Conservation (phyloP, 2,888 invertebrate genomes). For the Andrena flavipes region DNA sequence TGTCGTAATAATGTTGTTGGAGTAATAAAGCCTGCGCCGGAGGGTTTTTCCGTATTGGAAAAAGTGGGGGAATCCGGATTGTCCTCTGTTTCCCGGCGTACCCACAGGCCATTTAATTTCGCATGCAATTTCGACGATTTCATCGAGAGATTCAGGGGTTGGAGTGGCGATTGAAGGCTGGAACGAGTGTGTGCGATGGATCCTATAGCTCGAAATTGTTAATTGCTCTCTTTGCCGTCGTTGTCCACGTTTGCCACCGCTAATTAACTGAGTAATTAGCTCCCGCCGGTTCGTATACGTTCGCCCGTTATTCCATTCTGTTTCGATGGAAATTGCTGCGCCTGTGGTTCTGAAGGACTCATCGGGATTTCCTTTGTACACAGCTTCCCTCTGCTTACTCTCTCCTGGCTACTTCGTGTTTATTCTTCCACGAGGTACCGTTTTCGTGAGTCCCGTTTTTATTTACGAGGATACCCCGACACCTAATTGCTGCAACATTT, state of each 20-base stretch:
- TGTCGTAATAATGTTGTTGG: background rate
- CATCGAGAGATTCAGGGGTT: background rate
- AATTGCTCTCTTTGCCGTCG: slow-evolving; percentile 2
- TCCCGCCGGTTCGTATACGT: background rate
- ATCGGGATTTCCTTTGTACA: background rate
- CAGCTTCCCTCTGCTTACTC: background rate
- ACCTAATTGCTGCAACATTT: background rate
- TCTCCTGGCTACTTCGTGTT: background rate
- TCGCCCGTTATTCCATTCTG: background rate
- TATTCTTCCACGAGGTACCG: background rate
- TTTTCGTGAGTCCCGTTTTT: background rate
- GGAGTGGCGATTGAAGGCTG: too few species aligned
- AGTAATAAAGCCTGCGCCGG: background rate
- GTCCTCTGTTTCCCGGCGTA: background rate
- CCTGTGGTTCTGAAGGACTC: background rate
- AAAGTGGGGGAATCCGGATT: background rate
- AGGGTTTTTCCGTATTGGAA: too few species aligned
- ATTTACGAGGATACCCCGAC: background rate
- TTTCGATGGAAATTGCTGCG: background rate
- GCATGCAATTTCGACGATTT: slow-evolving; percentile 6
- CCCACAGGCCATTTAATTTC: background rate
- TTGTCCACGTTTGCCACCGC: background rate
- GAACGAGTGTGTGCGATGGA: background rate
- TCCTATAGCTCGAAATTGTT: background rate
- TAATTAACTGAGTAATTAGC: slow-evolving; percentile 23